Evolutionary conservation across 92 coral and sea anemone species (phyloP), one percentile per base, ranked within the genome.

Genomic region (Porites divaricata): DNA sequence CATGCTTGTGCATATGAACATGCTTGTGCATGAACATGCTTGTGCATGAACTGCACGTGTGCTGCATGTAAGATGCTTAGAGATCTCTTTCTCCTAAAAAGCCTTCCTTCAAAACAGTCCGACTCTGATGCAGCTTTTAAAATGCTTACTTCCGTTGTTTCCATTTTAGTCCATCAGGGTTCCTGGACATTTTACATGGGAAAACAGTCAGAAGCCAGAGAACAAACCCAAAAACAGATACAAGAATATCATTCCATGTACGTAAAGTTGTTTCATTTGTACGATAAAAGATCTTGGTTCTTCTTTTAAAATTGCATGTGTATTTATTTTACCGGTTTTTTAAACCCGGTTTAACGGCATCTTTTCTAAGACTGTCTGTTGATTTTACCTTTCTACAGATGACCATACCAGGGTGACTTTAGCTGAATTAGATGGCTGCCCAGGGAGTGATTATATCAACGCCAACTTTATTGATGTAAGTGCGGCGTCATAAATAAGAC

Each of bases 401-500:
- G 98, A 94, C 41, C 90, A 85, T 62, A 79, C 95, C 13, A 86
- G 98, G 2, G 98, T 94, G 6, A 73, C 77, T 17, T 52, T 94
- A 71, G 73, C 93, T 56, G 98, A 94, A 51, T 35, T 92, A 56
- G 93, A 89, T 11, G 89, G 80, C 54, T 72, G 17, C 17, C 87
- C 80, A 24, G 88, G 93, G 25, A 84, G 93, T 35, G 98, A 94
- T 70, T 94, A 94, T 58, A 92, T 94, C 66, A 94, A 94, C 56
- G 98, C 98, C 21, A 94, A 94, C 74, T 94, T 89, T 54, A 90
- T 94, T 72, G 98, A 94, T 70, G 98, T 94, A 74, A 94, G 98
- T 93, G 19, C 8, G 13, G 5, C 20, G 1, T 73, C n/a, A 11
- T 35, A 52, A 20, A 48, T 21, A 56, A 25, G 22, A 19, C 6